Base-by-base conservation (phyloP, 2,113 vertebrate species). In the Psophia crepitans region DNA sequence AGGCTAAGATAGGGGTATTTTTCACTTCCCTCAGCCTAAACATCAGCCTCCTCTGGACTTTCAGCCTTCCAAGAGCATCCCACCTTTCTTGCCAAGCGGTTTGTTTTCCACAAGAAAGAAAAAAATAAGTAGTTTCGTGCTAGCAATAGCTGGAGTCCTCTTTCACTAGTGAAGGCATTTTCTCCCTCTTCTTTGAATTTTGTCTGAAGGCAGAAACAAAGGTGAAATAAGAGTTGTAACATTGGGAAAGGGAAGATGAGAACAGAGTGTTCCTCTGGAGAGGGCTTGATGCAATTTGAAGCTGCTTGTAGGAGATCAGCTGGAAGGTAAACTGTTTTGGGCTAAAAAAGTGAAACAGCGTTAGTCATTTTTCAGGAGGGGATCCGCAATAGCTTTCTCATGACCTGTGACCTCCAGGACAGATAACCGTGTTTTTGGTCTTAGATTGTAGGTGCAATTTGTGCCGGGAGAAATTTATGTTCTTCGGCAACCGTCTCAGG, bases 241-340 rank as follows among this genome's bases (percentile, higher is more conserved):
- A 69, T 41, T 0, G 1, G 75, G 64, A 87, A 71, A 46, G 37
- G 68, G 75, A n/a, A 90, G 61, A 73, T 37, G 12, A 44, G 87
- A 80, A 65, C 65, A 69, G 63, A 91, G 46, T 2, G 5, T 90
- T 94, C 75, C 77, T 83, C 93, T 80, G 92, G 78, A 95, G 61
- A 43, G 76, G 79, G 28, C 79, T 70, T 95, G 92, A 95, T 95
- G 63, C 66, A 85, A 79, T 97, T 96, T 94, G 68, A 44, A 93
- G 82, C 84, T 65, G 81, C 90, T 61, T 85, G 78, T 58, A 41
- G 78, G 93, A 88, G 70, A 70, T 20, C 74, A 92, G 70, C 93
- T 96, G 82, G 41, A 61, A 86, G 75, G 70, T 96, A 96, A 95
- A 95, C 63, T 77, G 68, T 95, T 96, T 90, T 85, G 75, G 71